phyloP scores from a whole-genome alignment of 30 jellyfish, hydroid and myxozoan genomes.

The Hydractinia echinata region DNA sequence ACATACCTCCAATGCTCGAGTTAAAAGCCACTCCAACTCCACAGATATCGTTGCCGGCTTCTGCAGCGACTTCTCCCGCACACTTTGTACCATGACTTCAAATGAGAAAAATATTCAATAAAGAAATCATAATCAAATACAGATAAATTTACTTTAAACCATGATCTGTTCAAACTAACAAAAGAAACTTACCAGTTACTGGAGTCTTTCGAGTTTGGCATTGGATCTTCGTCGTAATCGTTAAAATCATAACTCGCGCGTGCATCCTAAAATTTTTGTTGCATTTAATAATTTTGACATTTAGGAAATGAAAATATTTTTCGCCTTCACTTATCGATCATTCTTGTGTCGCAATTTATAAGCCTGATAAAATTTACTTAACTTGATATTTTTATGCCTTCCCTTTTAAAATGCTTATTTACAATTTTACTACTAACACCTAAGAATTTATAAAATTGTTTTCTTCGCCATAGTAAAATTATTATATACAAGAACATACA shows the following conservation, averaged over 20 bases:
- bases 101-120: background rate
- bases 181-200: constrained; percentile 58
- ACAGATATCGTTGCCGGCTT: constrained; percentile 89
- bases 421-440: too few relatives aligned
- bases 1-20: constrained; percentile 88
- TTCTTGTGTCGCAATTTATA: background rate
- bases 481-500: too few relatives aligned
- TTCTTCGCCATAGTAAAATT: too few relatives aligned
- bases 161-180: background rate
- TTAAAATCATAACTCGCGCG: constrained; percentile 93
- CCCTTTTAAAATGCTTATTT: background rate
- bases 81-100: constrained; percentile 98
- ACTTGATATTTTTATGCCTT: too few relatives aligned
- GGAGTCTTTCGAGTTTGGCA: constrained; percentile 91
- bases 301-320: background rate
- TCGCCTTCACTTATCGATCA: background rate
- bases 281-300: background rate
- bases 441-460: too few relatives aligned
- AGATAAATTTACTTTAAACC: background rate
- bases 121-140: background rate
- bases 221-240: constrained; percentile 97
- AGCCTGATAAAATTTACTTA: too few relatives aligned
- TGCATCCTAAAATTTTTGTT: constrained; percentile 50
- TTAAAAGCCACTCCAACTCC: constrained; percentile 99
- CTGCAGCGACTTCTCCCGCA: constrained; percentile 99